phyloP scores from a whole-genome alignment of 1,140 invertebrate genomes.

The Gonioctena quinquepunctata region DNA sequence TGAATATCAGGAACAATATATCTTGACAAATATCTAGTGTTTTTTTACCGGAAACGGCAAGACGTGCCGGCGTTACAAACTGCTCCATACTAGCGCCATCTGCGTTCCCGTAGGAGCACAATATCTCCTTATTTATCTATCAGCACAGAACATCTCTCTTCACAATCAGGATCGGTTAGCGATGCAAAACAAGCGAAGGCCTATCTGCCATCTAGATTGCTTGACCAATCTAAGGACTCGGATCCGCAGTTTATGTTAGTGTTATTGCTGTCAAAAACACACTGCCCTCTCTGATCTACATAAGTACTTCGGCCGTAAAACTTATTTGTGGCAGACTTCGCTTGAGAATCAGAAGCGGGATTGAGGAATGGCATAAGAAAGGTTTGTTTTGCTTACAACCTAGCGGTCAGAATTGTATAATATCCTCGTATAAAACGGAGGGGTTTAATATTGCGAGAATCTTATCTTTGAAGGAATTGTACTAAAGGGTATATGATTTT shows the following conservation, averaged over 20 bases:
- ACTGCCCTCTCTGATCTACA: constrained; percentile 27
- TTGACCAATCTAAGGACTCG: constrained; percentile 49
- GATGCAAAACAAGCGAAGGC: constrained; percentile 35
- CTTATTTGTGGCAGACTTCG: constrained; percentile 34
- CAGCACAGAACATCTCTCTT: constrained; percentile 41
- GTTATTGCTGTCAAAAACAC: constrained; percentile 48
- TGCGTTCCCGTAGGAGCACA: constrained; percentile 28
- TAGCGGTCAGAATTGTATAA: constrained; percentile 36
- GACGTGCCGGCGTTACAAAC: constrained; percentile 39
- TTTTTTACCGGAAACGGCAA: constrained; percentile 10
- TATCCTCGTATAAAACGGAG: constrained; percentile 36
- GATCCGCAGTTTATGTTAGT: constrained; percentile 45
- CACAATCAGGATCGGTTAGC: constrained; percentile 27
- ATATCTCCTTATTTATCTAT: constrained; percentile 51
- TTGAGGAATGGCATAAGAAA: constrained; percentile 39
- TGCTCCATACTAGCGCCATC: constrained; percentile 26
- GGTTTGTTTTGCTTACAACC: constrained; percentile 32
- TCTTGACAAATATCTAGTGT: no score
- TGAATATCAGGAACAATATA: no score
- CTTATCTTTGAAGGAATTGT: constrained; percentile 23
- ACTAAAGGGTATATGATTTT: constrained; percentile 13
- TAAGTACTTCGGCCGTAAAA: constrained; percentile 32
- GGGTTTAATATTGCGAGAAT: constrained; percentile 7
- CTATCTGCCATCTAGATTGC: constrained; percentile 43
- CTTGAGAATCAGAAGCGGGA: constrained; percentile 23